Evolutionary conservation across 2,888 invertebrate genomes (phyloP), one percentile per base, ranked within the genome.

Genomic region (Smittia aterrima): DNA sequence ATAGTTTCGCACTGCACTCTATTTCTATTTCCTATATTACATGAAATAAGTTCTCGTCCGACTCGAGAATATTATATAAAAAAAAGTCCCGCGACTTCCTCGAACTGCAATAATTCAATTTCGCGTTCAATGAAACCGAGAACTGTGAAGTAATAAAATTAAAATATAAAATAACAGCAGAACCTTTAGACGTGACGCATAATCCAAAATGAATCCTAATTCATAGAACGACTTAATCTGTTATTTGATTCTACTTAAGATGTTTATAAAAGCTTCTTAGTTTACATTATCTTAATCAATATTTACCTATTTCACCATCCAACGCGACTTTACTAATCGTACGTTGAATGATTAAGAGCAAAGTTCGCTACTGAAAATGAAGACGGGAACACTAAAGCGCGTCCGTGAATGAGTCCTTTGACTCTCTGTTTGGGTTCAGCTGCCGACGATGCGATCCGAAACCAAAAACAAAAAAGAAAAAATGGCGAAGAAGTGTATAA

Each of bases 341-440:
- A 47, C 16, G n/a, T 3, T 6, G 47, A 47, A 47, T 47, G 47
- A n/a, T 47, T 47, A n/a, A 13, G 47, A 47, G 47, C 47, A n/a
- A 6, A 47, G 47, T 47, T 11, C 47, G 13, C 16, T 11, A 11
- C 16, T 47, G 16, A n/a, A 47, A 47, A 47, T 47, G 47, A 47
- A 47, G 47, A 2, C 38, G 11, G 11, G 38, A 4, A 38, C 38
- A 38, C 38, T 7, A 38, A 38, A 38, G 38, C 47, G 47, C 62
- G 72, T 62, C 72, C 72, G 53, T 72, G 72, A 27, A 72, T 62
- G 72, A 72, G 72, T 72, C 72, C 72, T 72, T 72, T 72, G 72
- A 72, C 71, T 71, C 70, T 72, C 54, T 72, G 54, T 72, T 72
- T 72, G 72, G 54, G 54, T 72, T 72, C 58, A 72, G 70, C 54